Percentiles rank a stretch among this genome's conserved stretches.
Evolutionary conservation across 2,888 invertebrate genomes (phyloP).

Genomic region (Pristionchus japonicus): DNA sequence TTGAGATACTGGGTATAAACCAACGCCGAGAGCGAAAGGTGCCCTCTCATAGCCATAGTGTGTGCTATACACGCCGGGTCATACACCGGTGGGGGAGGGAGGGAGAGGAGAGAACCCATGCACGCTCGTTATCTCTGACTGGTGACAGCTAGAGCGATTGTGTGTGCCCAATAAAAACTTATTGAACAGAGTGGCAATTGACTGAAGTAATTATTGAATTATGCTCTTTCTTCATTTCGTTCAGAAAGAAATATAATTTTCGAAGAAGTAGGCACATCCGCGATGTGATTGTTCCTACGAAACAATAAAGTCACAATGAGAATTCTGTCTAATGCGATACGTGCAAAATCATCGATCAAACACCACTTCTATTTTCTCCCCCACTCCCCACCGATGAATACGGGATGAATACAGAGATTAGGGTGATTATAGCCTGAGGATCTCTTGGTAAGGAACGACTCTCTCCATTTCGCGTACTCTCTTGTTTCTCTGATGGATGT

Average conservation of each 20-base stretch:
- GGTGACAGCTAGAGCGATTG: background rate
- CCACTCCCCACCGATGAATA: too few species aligned
- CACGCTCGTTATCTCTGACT: background rate
- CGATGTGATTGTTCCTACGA: too few species aligned
- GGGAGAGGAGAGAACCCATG: background rate
- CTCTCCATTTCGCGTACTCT: too few species aligned
- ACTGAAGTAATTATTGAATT: too few species aligned
- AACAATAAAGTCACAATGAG: too few species aligned
- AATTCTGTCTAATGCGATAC: too few species aligned
- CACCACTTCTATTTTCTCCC: background rate
- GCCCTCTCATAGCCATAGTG: background rate
- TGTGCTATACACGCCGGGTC: background rate
- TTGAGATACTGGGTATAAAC: conserved; percentile 22
- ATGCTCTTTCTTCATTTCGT: too few species aligned
- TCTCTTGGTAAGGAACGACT: background rate
- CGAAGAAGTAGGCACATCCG: too few species aligned
- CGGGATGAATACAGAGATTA: background rate
- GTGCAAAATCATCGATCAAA: background rate
- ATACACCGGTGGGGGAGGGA: background rate
- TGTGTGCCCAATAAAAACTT: too few species aligned
- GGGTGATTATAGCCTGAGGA: background rate
- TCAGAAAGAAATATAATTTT: too few species aligned
- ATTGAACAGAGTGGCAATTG: background rate
- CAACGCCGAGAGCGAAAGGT: background rate
- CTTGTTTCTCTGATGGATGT: too few species aligned